Evolutionary conservation across 2,113 vertebrate genomes (phyloP).

Genomic region (Typhlomys cinereus): DNA sequence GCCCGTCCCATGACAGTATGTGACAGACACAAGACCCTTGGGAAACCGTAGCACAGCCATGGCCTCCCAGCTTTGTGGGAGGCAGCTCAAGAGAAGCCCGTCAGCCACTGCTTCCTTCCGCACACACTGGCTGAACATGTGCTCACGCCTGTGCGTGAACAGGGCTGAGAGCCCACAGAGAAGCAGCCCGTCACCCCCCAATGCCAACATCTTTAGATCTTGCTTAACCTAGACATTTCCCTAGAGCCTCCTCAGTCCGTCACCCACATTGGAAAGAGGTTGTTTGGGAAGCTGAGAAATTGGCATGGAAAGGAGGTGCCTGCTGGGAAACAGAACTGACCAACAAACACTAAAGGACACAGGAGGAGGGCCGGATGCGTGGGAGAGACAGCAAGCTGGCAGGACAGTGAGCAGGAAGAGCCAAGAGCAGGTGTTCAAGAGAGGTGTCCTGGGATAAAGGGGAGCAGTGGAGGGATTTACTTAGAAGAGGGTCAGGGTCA

Average conservation of each 20-base stretch:
- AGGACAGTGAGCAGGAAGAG: neutral
- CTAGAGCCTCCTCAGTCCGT: neutral
- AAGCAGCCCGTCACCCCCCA: neutral
- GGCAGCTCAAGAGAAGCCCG: rapidly evolving
- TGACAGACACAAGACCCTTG: neutral
- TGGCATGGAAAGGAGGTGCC: neutral
- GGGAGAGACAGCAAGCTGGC: neutral
- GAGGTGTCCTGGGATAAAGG: no score
- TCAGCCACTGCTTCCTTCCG: neutral
- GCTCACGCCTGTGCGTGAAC: neutral
- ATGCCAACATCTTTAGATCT: neutral
- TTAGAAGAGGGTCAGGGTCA: neutral
- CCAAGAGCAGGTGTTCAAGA: neutral
- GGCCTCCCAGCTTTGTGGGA: rapidly evolving
- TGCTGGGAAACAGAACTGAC: neutral
- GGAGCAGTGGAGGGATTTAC: neutral
- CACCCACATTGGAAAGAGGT: neutral
- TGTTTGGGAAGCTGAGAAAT: neutral
- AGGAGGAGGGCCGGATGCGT: neutral
- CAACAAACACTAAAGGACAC: neutral
- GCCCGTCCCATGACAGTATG: neutral
- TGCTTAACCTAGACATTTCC: neutral
- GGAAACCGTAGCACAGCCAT: neutral
- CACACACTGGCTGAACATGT: neutral
- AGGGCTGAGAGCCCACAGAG: neutral